Percentiles rank a stretch among this genome's conserved stretches.
These are phyloP conservation scores for Drosophila conformis DNA, from an alignment of 2,888 invertebrate species.

Conservation along the genomic window DNA sequence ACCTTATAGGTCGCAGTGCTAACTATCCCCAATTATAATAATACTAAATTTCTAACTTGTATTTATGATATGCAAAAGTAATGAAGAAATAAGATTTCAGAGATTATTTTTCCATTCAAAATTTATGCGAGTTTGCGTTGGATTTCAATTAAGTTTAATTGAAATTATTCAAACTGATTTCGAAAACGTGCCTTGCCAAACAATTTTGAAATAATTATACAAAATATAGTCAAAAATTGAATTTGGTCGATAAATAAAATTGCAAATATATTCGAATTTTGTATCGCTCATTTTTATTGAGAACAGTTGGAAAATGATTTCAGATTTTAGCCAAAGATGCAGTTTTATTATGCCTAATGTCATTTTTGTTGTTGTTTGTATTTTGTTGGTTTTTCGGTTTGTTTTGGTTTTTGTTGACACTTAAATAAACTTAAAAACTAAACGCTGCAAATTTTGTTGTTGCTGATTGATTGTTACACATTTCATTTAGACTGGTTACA, in stretches of 20 bases:
- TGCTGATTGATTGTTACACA: slow-evolving; percentile 52
- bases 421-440: slow-evolving; percentile 59
- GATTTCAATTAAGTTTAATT: not conserved
- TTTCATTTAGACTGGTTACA: slow-evolving; percentile 33
- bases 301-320: slow-evolving; percentile 64
- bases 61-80: not conserved
- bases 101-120: too few relatives aligned
- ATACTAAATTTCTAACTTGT: not conserved
- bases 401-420: slow-evolving; percentile 23
- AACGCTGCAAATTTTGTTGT: slow-evolving; percentile 36
- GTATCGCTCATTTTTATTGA: slow-evolving; percentile 63
- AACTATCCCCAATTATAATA: too few relatives aligned
- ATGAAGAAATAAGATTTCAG: too few relatives aligned
- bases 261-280: not conserved
- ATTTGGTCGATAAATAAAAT: not conserved
- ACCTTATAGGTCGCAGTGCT: too few relatives aligned
- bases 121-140: too few relatives aligned
- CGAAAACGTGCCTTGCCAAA: not conserved
- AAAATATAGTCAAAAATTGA: not conserved
- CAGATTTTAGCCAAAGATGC: slow-evolving; percentile 27
- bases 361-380: not conserved
- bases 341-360: slow-evolving; percentile 25
- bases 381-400: slow-evolving; percentile 1
- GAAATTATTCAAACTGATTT: not conserved
- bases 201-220: not conserved